phyloP scores from a whole-genome alignment of 2,888 invertebrate species.

The Venustoraphidia nigricollis region DNA sequence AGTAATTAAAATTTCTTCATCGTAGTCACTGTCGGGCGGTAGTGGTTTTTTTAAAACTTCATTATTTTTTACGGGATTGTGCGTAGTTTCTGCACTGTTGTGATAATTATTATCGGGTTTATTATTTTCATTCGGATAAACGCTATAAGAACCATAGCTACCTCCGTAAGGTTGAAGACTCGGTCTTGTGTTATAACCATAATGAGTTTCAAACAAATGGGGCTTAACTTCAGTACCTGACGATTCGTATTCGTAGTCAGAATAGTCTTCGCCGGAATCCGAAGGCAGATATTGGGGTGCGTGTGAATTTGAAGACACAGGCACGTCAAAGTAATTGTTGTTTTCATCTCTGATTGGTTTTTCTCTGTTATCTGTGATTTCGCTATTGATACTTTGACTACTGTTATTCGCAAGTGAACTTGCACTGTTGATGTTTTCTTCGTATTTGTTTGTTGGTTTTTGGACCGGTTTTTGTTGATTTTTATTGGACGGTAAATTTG shows the following conservation, averaged over 20 bases:
- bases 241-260: constrained; percentile 10
- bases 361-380: constrained; percentile 8
- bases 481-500: constrained; percentile 16
- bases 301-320: not conserved
- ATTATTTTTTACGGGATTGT: not conserved
- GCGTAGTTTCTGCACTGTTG: not conserved
- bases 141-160: too few relatives aligned
- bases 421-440: constrained; percentile 10
- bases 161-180: too few relatives aligned
- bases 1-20: too few relatives aligned
- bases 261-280: constrained; percentile 12
- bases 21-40: not conserved
- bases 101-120: too few relatives aligned
- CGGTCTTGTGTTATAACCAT: too few relatives aligned
- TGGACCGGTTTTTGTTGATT: constrained; percentile 10
- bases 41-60: not conserved
- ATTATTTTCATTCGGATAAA: not conserved
- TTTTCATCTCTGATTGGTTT: constrained; percentile 3
- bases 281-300: constrained; percentile 4
- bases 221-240: too few relatives aligned
- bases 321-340: constrained; percentile 1
- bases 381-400: not conserved
- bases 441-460: constrained; percentile 13
- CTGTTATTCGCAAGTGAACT: not conserved
- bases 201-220: too few relatives aligned